These are phyloP conservation scores for Morpho helenor DNA, from an alignment of 2,888 invertebrate species.

Conservation along the genomic window DNA sequence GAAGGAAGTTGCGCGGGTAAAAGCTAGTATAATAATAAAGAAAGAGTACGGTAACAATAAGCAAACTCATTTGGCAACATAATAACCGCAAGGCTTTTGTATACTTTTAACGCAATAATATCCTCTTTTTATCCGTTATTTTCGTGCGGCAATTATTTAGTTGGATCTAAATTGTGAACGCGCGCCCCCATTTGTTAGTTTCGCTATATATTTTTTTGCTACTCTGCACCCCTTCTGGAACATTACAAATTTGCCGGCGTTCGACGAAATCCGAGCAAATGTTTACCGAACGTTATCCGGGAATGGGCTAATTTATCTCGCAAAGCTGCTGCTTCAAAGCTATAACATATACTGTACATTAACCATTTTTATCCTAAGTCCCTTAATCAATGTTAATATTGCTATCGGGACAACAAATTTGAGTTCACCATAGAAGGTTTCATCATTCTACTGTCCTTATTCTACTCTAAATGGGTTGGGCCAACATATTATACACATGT, in stretches of 20 bases:
- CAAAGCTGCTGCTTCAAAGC: slow-evolving; percentile 19
- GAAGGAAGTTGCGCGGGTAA: no score
- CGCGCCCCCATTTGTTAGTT: slow-evolving; percentile 15
- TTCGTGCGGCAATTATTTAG: slow-evolving; percentile 17
- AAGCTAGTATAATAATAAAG: no score
- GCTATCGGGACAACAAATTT: no score
- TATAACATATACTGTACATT: slow-evolving; percentile 8
- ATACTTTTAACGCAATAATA: slow-evolving; percentile 15
- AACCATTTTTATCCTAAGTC: not conserved
- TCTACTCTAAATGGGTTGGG: no score
- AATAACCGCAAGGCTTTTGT: slow-evolving; percentile 15
- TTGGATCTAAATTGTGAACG: slow-evolving; percentile 16
- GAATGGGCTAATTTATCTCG: slow-evolving; percentile 27
- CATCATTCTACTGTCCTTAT: no score
- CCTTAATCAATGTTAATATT: no score
- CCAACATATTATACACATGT: no score
- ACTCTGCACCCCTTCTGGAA: slow-evolving; percentile 11
- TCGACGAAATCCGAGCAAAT: slow-evolving; percentile 25
- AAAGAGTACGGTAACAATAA: slow-evolving; percentile 7
- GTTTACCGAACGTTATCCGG: slow-evolving; percentile 26
- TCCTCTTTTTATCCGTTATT: slow-evolving; percentile 11
- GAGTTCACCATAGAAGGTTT: no score
- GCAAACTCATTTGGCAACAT: slow-evolving; percentile 12
- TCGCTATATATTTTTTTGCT: slow-evolving; percentile 8
- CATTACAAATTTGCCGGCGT: slow-evolving; percentile 21